These are phyloP conservation scores for Drosophila ercepeae DNA, from an alignment of 1,140 invertebrate genomes.

Conservation along the genomic window DNA sequence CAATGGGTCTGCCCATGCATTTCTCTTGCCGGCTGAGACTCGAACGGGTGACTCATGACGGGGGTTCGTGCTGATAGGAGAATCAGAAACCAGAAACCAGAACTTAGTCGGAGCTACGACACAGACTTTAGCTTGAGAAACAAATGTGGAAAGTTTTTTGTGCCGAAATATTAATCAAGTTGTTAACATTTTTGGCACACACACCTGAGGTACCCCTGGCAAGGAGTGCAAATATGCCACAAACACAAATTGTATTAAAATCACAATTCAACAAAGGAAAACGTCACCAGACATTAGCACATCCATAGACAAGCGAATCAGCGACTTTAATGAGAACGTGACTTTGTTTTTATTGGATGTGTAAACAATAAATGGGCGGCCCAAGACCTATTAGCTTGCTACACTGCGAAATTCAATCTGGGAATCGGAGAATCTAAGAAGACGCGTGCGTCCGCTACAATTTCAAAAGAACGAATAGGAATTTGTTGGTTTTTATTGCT, in stretches of 20 bases:
- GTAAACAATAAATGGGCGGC: constrained; percentile 48
- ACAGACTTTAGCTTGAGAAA: too few species aligned
- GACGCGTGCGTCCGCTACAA: constrained; percentile 22
- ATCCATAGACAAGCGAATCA: constrained; percentile 45
- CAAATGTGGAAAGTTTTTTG: constrained; percentile 54
- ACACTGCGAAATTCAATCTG: constrained; percentile 29
- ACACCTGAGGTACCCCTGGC: not conserved
- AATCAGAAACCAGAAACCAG: too few species aligned
- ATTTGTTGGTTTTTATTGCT: not conserved
- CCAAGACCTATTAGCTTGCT: not conserved
- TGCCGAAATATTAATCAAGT: constrained; percentile 1
- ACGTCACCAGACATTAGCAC: constrained; percentile 70
- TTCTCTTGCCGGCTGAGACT: constrained; percentile 23
- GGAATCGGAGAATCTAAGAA: constrained; percentile 22
- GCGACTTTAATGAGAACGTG: constrained; percentile 69
- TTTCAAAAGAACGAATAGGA: not conserved
- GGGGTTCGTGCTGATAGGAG: constrained; percentile 16
- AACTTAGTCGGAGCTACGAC: not conserved
- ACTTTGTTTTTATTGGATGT: constrained; percentile 66
- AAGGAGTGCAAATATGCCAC: constrained; percentile 67
- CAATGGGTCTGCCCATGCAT: constrained; percentile 4
- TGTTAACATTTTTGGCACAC: constrained; percentile 44
- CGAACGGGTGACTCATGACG: constrained; percentile 40
- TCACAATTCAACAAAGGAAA: constrained; percentile 60
- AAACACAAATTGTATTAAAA: constrained; percentile 72